Conservation (phyloP, 2,797 vertebrate genomes). For the Erpetoichthys calabaricus region DNA sequence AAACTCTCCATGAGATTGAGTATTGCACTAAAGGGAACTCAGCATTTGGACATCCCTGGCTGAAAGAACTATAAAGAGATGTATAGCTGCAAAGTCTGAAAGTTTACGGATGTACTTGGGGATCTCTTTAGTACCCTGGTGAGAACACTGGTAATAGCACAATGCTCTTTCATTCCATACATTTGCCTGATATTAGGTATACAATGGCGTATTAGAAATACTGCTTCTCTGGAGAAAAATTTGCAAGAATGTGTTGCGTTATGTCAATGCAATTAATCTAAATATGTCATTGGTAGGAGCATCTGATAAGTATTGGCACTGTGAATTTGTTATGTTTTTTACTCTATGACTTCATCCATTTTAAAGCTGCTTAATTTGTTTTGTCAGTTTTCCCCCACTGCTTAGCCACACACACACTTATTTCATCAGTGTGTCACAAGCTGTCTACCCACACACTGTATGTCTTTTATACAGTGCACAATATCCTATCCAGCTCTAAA, state of each 20-base stretch:
- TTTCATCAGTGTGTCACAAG: no score
- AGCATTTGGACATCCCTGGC: constrained; percentile 7
- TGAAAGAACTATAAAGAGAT: constrained; percentile 1
- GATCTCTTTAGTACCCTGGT: constrained; percentile 4
- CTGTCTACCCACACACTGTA: no score
- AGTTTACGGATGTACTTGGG: not conserved
- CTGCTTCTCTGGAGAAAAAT: not conserved
- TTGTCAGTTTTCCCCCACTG: constrained; percentile 38
- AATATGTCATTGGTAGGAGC: constrained; percentile 10
- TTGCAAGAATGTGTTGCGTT: constrained; percentile 27
- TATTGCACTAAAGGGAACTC: not conserved
- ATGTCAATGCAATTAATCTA: constrained; percentile 12
- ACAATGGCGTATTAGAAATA: no score
- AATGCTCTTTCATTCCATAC: not conserved
- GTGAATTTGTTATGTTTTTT: no score
- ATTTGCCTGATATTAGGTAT: no score
- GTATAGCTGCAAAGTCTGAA: constrained; percentile 4
- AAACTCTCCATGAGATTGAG: not conserved
- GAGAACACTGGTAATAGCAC: constrained; percentile 5
- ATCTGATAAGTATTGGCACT: no score
- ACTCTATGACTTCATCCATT: not conserved
- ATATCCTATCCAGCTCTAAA: no score
- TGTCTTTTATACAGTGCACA: no score
- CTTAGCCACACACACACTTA: constrained; percentile 14
- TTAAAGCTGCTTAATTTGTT: constrained; percentile 34